These are phyloP conservation scores for Rhynchopsitta pachyrhyncha DNA, from an alignment of 2,113 vertebrate species.

Conservation along the genomic window DNA sequence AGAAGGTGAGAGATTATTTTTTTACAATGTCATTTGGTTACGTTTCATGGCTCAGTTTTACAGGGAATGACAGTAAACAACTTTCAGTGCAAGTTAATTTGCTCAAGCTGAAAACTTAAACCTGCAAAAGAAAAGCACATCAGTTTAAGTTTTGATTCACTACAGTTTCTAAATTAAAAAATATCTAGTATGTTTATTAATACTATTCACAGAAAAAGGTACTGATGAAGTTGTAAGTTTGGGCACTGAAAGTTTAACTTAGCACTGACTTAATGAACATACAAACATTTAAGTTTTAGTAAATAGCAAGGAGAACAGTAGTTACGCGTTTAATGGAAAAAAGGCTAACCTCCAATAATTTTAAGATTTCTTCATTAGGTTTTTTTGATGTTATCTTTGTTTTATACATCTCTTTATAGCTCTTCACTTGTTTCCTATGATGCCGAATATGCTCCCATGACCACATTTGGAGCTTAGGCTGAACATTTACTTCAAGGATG, in stretches of 20 bases:
- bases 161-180: not conserved
- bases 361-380: slow-evolving; percentile 78
- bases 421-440: slow-evolving; percentile 84
- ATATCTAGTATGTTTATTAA: not conserved
- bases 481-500: slow-evolving; percentile 88
- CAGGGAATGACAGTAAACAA: not conserved
- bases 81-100: not conserved
- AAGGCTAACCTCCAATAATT: slow-evolving; percentile 81
- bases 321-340: not conserved
- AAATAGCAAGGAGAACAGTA: not conserved
- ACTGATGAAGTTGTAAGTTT: not conserved
- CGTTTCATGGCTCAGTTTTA: not conserved
- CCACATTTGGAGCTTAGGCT: slow-evolving; percentile 90
- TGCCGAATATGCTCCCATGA: slow-evolving; percentile 87
- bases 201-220: not conserved
- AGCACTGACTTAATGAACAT: not conserved
- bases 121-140: not conserved
- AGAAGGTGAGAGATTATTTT: not conserved
- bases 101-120: not conserved
- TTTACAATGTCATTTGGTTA: not conserved
- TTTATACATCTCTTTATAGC: slow-evolving; percentile 89
- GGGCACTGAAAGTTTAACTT: not conserved
- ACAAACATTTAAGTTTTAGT: not conserved
- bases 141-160: not conserved
- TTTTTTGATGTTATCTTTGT: slow-evolving; percentile 91